These are phyloP conservation scores for Muscicapa adusta DNA, from an alignment of 2,113 vertebrate species.

Conservation along the genomic window DNA sequence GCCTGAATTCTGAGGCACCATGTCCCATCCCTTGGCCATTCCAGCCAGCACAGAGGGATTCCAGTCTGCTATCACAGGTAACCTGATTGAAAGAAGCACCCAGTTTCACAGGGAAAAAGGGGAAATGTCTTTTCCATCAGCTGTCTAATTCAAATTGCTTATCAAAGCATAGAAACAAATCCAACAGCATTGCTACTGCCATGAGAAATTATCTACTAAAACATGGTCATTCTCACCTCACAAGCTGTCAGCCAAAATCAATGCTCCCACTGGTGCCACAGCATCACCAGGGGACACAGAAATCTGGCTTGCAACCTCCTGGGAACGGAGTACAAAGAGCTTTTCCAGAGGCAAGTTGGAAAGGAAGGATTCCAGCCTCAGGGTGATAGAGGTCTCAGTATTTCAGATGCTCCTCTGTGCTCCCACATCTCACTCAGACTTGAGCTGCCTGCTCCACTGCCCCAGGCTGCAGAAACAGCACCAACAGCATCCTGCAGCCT, in stretches of 20 bases:
- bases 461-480: background rate
- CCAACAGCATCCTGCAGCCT: background rate
- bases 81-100: background rate
- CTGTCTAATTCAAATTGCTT: background rate
- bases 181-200: background rate
- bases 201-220: background rate
- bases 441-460: background rate
- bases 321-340: background rate
- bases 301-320: background rate
- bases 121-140: background rate
- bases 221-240: background rate
- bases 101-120: background rate
- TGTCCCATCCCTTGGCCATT: background rate
- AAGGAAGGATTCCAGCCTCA: background rate
- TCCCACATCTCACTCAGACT: background rate
- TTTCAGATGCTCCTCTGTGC: background rate
- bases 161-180: background rate
- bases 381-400: background rate
- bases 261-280: rapidly evolving
- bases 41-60: background rate
- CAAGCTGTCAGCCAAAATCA: background rate
- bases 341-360: background rate
- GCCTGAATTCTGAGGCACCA: background rate
- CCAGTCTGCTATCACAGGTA: background rate
- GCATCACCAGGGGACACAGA: rapidly evolving